Base-by-base conservation (phyloP, 1,140 invertebrate species). In the Scaptomyza montana region DNA sequence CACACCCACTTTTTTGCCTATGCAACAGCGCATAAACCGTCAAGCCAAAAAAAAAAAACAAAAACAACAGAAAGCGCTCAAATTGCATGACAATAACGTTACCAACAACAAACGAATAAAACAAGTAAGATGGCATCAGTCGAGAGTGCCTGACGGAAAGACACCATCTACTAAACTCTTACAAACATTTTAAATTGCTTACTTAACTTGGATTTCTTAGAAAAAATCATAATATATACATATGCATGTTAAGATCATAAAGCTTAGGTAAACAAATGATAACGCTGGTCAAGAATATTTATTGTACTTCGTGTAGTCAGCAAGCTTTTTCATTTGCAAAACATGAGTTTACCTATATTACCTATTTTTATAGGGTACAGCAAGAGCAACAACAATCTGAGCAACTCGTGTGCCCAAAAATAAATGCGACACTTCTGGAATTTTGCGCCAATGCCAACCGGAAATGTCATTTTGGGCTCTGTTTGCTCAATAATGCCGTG, bases 401-500 rank as follows among this genome's bases (percentile, higher is more conserved):
- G 45, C 7, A 8, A 43, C 10, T 7, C 16, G 19, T 25, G 16
- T 43, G 45, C 60, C 78, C 74, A 72, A 76, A 82, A 66, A 80
- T 77, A 70, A 77, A 81, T 50, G 80, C 72, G 78, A 82, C 84
- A 82, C 56, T 78, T 65, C 57, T 82, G 75, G 71, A 87, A 76
- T 82, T 87, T 78, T 55, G 78, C 61, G 62, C 30, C 53, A 54
- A 28, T 57, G 39, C 47, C 41, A 66, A 86, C 82, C 78, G 82
- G 82, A 87, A 87, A 87, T 82, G 72, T 69, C 65, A 89, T 85
- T 80, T 85, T 86, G 47, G 66, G 66, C 70, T 66, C 68, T 61
- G 54, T 67, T 59, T 78, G 82, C 75, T 87, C 78, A 76, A 78
- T 82, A 74, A 36, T 21, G 21, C 47, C 45, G 41, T 41, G 53